Base-by-base conservation (phyloP, 2,888 invertebrate species). In the Aplocera efformata region DNA sequence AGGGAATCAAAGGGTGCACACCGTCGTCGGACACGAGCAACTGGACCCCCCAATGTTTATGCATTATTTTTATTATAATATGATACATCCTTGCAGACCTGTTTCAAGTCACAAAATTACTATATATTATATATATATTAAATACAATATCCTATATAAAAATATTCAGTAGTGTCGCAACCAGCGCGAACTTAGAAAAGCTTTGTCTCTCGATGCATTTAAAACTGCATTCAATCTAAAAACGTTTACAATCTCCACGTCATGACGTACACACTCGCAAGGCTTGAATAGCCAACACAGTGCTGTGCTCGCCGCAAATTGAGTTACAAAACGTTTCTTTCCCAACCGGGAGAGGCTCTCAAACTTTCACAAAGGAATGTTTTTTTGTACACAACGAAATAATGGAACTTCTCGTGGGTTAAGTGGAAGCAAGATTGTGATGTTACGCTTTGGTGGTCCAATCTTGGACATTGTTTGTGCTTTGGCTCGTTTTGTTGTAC, bases 321-420 rank as follows among this genome's bases (percentile, higher is more conserved):
- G 82, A 79, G 81, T 83, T 81, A 83, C 81, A 76, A 79, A 83
- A 77, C 81, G 83, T 76, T 83, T 84, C 80, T 79, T 79, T 76
- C 66, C 62, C 56, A 57, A 56, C 62, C 60, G 53, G 55, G 54
- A 64, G 67, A 63, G 77, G 57, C 65, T 71, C 80, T 77, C 81
- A 82, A 83, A 82, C 72, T 80, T 79, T 61, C 42, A 64, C 67
- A 70, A 70, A 72, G 63, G 56, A 55, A 48, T 43, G 40, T 40
- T 60, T 69, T 61, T 69, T 67, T 58, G 60, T 56, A 51, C 42
- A 37, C 60, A 50, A 59, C 59, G 57, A 64, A 63, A 60, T 61
- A 60, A 58, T 58, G 54, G 57, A 55, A 49, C 52, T 38, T 45
- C 41, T 50, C 20, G 35, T 38, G 34, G 47, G 32, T 42, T 40